These are phyloP conservation scores for Patiria miniata DNA, from an alignment of 35 echinoderm and acorn worm genomes.

Conservation along the genomic window DNA sequence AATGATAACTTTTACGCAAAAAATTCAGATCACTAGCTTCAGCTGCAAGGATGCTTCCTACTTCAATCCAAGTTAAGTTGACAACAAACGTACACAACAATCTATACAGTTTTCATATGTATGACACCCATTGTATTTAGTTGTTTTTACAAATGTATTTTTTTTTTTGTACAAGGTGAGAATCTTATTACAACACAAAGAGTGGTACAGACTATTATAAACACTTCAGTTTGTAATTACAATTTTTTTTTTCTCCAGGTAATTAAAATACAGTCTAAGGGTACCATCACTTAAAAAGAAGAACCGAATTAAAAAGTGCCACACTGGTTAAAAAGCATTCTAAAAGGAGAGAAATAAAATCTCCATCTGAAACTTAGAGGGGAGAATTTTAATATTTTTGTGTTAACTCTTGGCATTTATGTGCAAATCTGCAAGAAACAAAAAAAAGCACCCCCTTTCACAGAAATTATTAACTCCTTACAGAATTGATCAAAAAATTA, in stretches of 20 bases:
- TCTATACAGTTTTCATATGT: not conserved
- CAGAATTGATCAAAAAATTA: no score
- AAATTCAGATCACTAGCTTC: no score
- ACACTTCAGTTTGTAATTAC: slow-evolving; percentile 3
- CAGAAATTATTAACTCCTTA: no score
- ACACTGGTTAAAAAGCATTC: not conserved
- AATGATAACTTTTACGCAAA: no score
- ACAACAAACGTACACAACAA: not conserved
- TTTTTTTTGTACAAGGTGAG: not conserved
- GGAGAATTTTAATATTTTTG: no score
- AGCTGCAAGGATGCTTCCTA: no score
- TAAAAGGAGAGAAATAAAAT: no score
- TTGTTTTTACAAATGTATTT: not conserved
- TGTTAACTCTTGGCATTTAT: no score
- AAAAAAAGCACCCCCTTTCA: no score
- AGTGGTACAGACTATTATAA: not conserved
- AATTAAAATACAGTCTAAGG: not conserved
- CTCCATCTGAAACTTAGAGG: no score
- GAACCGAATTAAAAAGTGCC: not conserved
- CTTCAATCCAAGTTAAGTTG: not conserved
- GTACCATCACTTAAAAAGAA: not conserved
- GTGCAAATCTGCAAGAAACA: no score
- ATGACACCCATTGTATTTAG: not conserved
- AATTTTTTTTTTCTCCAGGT: not conserved
- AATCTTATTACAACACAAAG: not conserved